These are phyloP conservation scores for Siniperca undulata DNA, from an alignment of 2,797 vertebrate genomes.

Conservation along the genomic window DNA sequence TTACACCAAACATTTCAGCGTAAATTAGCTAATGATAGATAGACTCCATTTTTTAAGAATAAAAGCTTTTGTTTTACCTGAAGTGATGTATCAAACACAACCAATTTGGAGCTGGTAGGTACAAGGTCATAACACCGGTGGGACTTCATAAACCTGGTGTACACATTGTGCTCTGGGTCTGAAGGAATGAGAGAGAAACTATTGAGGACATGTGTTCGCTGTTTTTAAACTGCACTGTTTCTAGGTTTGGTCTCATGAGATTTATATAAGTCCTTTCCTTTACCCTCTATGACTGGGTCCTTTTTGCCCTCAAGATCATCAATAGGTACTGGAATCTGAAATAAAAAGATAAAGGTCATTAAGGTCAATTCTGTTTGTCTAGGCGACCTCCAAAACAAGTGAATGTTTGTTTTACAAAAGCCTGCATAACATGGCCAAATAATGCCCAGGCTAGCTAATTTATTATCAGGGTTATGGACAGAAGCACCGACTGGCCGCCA, in stretches of 20 bases:
- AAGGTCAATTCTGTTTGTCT: background rate
- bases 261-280: conserved; percentile 28
- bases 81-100: conserved; percentile 97
- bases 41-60: background rate
- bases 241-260: background rate
- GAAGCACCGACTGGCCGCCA: background rate
- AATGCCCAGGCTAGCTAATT: background rate
- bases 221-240: background rate
- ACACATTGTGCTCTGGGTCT: conserved; percentile 90
- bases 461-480: background rate
- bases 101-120: conserved; percentile 97
- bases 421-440: background rate
- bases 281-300: conserved; percentile 82
- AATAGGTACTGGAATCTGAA: conserved; percentile 81
- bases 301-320: conserved; percentile 86
- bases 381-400: background rate
- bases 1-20: background rate
- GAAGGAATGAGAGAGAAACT: conserved; percentile 19
- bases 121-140: conserved; percentile 98
- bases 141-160: conserved; percentile 96
- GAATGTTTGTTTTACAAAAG: conserved; percentile 4
- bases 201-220: background rate
- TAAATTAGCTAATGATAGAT: background rate
- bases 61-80: conserved; percentile 85
- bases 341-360: conserved; percentile 49